Conservation (phyloP, 2,888 invertebrate genomes). For the Cordilura impudica region DNA sequence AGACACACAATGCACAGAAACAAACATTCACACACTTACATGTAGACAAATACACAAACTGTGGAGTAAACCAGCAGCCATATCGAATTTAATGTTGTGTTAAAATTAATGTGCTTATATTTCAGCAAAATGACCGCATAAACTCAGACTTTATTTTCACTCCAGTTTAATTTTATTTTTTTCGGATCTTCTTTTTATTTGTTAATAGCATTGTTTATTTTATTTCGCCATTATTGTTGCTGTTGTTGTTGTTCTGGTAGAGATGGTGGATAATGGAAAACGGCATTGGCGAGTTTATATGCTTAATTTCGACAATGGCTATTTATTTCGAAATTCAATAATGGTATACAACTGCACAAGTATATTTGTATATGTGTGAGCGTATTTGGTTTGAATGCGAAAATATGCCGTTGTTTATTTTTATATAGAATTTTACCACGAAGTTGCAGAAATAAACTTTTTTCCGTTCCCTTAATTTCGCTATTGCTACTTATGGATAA, state of each 20-base stretch:
- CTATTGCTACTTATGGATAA: not conserved
- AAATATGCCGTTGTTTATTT: not conserved
- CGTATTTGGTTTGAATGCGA: not conserved
- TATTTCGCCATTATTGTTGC: constrained; percentile 47
- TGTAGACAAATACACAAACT: no score
- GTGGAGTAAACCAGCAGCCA: constrained; percentile 39
- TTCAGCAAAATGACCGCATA: constrained; percentile 73
- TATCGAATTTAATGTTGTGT: constrained; percentile 70
- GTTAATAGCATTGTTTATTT: constrained; percentile 61
- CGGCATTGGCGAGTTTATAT: not conserved
- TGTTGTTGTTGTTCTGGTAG: constrained; percentile 23
- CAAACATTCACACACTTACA: not conserved
- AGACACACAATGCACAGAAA: not conserved
- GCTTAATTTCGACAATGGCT: constrained; percentile 29
- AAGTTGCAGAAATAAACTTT: constrained; percentile 21
- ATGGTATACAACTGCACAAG: no score
- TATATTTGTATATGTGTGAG: not conserved
- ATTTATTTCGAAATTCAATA: constrained; percentile 21
- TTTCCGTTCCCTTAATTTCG: not conserved
- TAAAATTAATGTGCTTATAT: constrained; percentile 76
- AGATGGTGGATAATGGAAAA: not conserved
- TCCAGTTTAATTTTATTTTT: constrained; percentile 63
- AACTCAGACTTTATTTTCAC: constrained; percentile 68
- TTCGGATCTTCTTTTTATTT: constrained; percentile 39
- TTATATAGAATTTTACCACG: constrained; percentile 29